Evolutionary conservation across 2,888 invertebrate genomes (phyloP), one percentile per base, ranked within the genome.

Genomic region (Sinohyriopsis cumingii): DNA sequence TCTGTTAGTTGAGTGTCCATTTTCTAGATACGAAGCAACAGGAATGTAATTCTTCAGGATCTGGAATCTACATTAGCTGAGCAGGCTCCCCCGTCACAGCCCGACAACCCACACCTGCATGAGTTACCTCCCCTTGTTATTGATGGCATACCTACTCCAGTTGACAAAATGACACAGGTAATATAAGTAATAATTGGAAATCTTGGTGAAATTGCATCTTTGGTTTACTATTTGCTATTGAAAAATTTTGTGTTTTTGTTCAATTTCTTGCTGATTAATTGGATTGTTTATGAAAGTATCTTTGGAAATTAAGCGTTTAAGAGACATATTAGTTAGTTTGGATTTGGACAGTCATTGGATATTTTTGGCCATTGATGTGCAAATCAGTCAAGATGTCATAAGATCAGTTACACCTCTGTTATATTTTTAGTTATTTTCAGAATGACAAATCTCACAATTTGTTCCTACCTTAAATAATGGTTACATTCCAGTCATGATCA

Each of bases 81-180:
- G 87, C 97, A 98, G 91, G 95, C 95, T 72, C 96, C 97, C 84
- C 95, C 95, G 22, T 94, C 94, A 83, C 93, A 93, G 61, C 94
- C 93, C 87, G 97, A 98, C 87, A 97, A 96, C 92, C 96, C 97
- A 6, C 94, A 95, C 79, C 92, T 98, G 70, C 97, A 98, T 91
- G 98, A 98, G 92, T 92, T 98, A 90, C 98, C 98, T 76, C 97
- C 97, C 62, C 93, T 98, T 79, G 96, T 97, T 86, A 96, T 98
- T 86, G 98, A 98, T 91, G 98, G 98, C 77, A 98, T 98, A 90
- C 98, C 98, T 77, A 98, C 98, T 73, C 97, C 98, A 22, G 97
- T 98, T 0, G 98, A 98, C 92, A 98, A 98, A 93, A 98, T 98
- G 98, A 98, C 98, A 59, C 97, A 98, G 80, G 89, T 90, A 70